These are phyloP conservation scores for Aptenodytes forsteri DNA, from an alignment of 2,113 vertebrate genomes.

Conservation along the genomic window DNA sequence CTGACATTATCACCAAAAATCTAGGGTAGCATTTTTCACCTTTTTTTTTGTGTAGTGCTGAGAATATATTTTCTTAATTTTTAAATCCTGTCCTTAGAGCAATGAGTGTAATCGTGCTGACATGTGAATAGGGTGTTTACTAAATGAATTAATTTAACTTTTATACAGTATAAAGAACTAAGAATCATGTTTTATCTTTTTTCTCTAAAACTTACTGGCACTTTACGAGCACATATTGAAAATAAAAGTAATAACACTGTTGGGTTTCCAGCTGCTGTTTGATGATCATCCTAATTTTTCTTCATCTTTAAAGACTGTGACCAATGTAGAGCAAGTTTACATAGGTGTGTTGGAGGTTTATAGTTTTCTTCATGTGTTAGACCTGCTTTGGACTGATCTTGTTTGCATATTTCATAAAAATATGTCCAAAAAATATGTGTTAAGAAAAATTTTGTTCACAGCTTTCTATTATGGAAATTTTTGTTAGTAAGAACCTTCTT, in stretches of 20 bases:
- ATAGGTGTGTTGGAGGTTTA: not conserved
- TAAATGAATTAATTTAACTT: constrained; percentile 34
- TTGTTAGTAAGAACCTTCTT: not conserved
- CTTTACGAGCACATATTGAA: not conserved
- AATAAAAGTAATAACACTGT: not conserved
- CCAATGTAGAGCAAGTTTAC: not conserved
- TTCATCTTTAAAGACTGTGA: not conserved
- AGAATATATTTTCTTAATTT: not conserved
- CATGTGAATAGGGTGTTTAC: constrained; percentile 39
- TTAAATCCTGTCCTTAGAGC: not conserved
- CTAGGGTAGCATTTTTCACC: not conserved
- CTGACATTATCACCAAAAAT: not conserved
- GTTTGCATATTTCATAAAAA: not conserved
- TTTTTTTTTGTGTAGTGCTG: not conserved
- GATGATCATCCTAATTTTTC: not conserved
- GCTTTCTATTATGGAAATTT: not conserved
- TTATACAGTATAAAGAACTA: constrained; percentile 38
- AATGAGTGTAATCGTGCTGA: not conserved
- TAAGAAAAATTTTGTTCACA: not conserved
- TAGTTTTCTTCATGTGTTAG: not conserved
- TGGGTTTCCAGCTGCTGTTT: not conserved
- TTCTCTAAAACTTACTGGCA: constrained; percentile 49
- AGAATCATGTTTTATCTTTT: constrained; percentile 25
- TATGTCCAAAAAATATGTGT: not conserved
- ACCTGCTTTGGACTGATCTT: not conserved